phyloP scores from a whole-genome alignment of 2,888 invertebrate genomes.

The Athalia rosae region DNA sequence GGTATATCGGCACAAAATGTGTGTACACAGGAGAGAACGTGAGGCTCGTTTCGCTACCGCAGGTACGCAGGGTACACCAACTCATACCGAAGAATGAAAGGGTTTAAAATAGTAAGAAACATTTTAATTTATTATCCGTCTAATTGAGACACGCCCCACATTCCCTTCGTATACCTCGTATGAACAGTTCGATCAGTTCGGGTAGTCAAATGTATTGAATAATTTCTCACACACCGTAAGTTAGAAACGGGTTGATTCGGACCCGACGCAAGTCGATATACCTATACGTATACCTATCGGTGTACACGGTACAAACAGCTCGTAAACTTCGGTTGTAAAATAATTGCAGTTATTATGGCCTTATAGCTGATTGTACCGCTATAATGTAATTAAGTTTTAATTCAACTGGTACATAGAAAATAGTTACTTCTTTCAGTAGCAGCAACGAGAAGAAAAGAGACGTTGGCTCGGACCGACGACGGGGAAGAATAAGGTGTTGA shows the following conservation, averaged over 20 bases:
- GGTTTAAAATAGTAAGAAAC: conserved; percentile 17
- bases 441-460: not conserved
- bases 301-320: conserved; percentile 40
- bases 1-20: not conserved
- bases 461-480: too few relatives aligned
- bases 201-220: conserved; percentile 31
- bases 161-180: conserved; percentile 4
- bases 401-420: conserved; percentile 29
- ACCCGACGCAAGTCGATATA: conserved; percentile 2
- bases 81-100: conserved; percentile 23
- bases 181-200: conserved; percentile 26
- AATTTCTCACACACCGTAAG: not conserved
- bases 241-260: conserved; percentile 25
- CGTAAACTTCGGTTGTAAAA: conserved; percentile 48
- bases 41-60: conserved; percentile 29
- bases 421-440: conserved; percentile 19
- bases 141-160: conserved; percentile 37
- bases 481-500: conserved; percentile 39
- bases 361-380: conserved; percentile 49
- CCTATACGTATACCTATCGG: not conserved
- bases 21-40: not conserved
- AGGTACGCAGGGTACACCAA: not conserved
- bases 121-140: conserved; percentile 34
- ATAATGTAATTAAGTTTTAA: conserved; percentile 54
- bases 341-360: conserved; percentile 51